Percentiles rank a stretch among this genome's conserved stretches.
Conservation (phyloP, 2,797 vertebrate genomes). For the Ataeniobius toweri region DNA sequence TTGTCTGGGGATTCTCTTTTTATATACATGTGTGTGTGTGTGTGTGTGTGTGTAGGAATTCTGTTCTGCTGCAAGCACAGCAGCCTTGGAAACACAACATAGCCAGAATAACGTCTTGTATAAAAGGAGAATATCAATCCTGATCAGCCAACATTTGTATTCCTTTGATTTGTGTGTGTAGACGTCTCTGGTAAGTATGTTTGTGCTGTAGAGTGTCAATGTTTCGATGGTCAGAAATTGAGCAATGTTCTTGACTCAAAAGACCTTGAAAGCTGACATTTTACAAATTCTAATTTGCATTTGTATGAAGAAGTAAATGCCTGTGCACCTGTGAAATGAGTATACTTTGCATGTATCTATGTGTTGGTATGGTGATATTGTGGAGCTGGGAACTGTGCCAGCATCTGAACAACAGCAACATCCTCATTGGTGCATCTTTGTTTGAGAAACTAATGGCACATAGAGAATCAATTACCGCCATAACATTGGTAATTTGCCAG, state of each 20-base stretch:
- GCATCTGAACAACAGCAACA: slow-evolving; percentile 79
- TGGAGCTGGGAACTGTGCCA: slow-evolving; percentile 69
- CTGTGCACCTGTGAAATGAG: slow-evolving; percentile 29
- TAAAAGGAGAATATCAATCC: slow-evolving; percentile 45
- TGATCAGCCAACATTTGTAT: slow-evolving; percentile 58
- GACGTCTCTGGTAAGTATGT: slow-evolving; percentile 32
- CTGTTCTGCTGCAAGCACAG: slow-evolving; percentile 31
- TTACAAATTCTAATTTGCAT: slow-evolving; percentile 44
- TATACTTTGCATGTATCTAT: slow-evolving; percentile 53
- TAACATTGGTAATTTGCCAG: slow-evolving; percentile 76
- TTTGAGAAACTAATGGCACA: slow-evolving; percentile 82
- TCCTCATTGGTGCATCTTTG: slow-evolving; percentile 79
- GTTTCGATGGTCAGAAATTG: slow-evolving; percentile 51
- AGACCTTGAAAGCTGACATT: slow-evolving; percentile 66
- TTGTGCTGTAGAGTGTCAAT: slow-evolving; percentile 15
- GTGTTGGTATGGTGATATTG: slow-evolving; percentile 55
- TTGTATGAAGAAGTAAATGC: slow-evolving; percentile 38
- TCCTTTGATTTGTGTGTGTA: slow-evolving; percentile 48
- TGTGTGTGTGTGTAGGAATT: slow-evolving; percentile 24
- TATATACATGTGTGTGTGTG: slow-evolving; percentile 28
- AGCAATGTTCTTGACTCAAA: slow-evolving; percentile 48
- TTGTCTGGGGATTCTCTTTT: slow-evolving; percentile 65
- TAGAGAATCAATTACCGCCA: slow-evolving; percentile 82
- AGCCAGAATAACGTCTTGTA: slow-evolving; percentile 41
- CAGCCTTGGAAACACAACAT: slow-evolving; percentile 53